Base-by-base conservation (phyloP, 2,888 invertebrate genomes). In the Patella depressa region DNA sequence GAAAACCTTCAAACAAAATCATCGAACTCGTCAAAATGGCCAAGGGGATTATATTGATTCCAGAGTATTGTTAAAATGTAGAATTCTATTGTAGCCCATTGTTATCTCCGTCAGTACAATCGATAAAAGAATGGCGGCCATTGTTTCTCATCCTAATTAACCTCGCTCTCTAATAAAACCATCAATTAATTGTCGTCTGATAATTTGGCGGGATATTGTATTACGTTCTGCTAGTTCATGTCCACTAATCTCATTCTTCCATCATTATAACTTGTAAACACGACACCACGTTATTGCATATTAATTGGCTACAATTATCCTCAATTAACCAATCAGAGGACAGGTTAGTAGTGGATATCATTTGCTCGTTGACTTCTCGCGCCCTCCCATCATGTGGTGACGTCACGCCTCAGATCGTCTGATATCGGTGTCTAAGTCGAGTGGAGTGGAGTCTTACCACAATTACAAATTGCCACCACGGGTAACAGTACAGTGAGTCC, bases 171-270 rank as follows among this genome's bases (percentile, higher is more conserved):
- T 65, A 19, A 65, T 65, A 65, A 65, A 65, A 24, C 19, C 65
- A 65, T 65, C 65, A 65, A 65, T 65, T 65, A 65, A 65, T 65
- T 24, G 19, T 24, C 19, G 65, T 24, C 19, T 19, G 19, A 19
- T 65, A 65, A 65, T 65, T 65, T 65, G 65, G 65, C 65, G 65
- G 65, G 19, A 65, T 19, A 65, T 65, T 24, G 65, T 65, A 65
- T 65, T 65, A 65, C 65, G 65, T 65, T 65, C 65, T 65, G 65
- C 65, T 24, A 65, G 45, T 45, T 45, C 9, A 45, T 45, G 45
- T 45, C 45, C 45, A 7, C 65, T 65, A 65, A 65, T 65, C 24
- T 65, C 65, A 65, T 11, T 65, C 65, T 19, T 19, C 19, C 19
- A 24, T 19, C 65, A 65, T 65, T 65, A 65, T 24, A 65, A 9